Evolutionary conservation across 2,888 invertebrate species (phyloP), one percentile per base, ranked within the genome.

Genomic region (Taenaris catops): DNA sequence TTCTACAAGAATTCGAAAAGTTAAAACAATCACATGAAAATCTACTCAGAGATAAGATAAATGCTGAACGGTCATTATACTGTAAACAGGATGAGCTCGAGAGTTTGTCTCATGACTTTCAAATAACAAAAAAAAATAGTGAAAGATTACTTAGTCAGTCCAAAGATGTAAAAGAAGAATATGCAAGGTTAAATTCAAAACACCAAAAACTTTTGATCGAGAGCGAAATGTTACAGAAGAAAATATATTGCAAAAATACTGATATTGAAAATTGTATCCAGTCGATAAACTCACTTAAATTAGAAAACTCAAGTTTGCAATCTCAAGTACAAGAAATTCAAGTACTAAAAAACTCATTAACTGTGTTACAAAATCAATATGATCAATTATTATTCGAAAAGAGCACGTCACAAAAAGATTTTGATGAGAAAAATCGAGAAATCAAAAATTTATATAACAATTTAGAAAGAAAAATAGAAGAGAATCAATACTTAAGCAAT

Each of bases 381-480:
- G 57, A 59, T 7, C 49, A 42, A 21, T 32, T 70, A 11, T 16
- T 51, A 14, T 34, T 28, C 17, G 66, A 73, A 51, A 74, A 74
- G 9, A 20, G 20, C 11, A 23, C 18, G 9, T 46, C 73, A 20
- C 52, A 66, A 35, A 44, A 41, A 20, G 61, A 65, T 36, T 52
- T 55, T 17, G 48, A 62, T 17, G 44, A 40, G 9, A 71, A 71
- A 62, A 57, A 37, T 6, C 45, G 58, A 14, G 63, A 70, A 55
- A 37, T 63, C 1, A 61, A 60, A 34, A 48, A 58, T 37, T 55
- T 75, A 29, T 48, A 49, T 17, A 54, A 62, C 25, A 46, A 36
- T 3, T 48, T 81, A 20, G 58, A 76, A 40, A 44, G 8, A 1
- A 71, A 67, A 58, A 63, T 52, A 16, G 58, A 66, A 34, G 73